Evolutionary conservation across 2,888 invertebrate species (phyloP).

Genomic region (Caenorhabditis sp.): DNA sequence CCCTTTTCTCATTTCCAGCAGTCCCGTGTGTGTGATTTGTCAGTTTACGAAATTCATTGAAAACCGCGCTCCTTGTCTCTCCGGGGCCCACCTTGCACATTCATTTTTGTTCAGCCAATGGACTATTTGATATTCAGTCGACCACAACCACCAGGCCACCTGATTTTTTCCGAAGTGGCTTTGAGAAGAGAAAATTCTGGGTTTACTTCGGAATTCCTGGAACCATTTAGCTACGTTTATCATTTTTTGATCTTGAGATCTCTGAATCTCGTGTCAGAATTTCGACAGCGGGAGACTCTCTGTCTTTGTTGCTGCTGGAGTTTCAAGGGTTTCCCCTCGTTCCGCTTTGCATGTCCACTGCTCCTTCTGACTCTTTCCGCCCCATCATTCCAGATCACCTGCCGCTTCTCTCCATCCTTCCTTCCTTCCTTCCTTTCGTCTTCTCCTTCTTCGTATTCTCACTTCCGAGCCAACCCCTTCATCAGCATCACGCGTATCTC

Average conservation of each 20-base stretch:
- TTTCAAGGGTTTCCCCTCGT: conserved; percentile 37
- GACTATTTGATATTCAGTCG: conserved; percentile 4
- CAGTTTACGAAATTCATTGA: conserved; percentile 58
- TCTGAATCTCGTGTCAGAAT: conserved; percentile 13
- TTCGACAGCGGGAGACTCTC: background rate
- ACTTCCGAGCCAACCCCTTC: conserved; percentile 15
- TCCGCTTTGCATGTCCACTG: conserved; percentile 21
- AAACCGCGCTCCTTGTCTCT: conserved; percentile 20
- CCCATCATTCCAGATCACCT: conserved; percentile 33
- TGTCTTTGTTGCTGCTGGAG: background rate
- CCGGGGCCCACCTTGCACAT: conserved; percentile 1
- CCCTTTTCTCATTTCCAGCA: conserved; percentile 12
- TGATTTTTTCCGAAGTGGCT: background rate
- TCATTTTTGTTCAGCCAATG: background rate
- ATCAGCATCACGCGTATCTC: conserved; percentile 37
- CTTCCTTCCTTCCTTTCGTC: no score
- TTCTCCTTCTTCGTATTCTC: no score
- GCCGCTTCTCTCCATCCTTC: conserved; percentile 13
- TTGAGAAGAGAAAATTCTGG: background rate
- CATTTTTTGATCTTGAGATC: conserved; percentile 4
- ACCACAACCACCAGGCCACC: background rate
- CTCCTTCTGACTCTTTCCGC: conserved; percentile 1
- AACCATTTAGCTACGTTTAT: background rate
- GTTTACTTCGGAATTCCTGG: background rate
- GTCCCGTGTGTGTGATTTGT: conserved; percentile 38